Evolutionary conservation across 2,797 vertebrate genomes (phyloP).

Genomic region (Anguilla pacifica): DNA sequence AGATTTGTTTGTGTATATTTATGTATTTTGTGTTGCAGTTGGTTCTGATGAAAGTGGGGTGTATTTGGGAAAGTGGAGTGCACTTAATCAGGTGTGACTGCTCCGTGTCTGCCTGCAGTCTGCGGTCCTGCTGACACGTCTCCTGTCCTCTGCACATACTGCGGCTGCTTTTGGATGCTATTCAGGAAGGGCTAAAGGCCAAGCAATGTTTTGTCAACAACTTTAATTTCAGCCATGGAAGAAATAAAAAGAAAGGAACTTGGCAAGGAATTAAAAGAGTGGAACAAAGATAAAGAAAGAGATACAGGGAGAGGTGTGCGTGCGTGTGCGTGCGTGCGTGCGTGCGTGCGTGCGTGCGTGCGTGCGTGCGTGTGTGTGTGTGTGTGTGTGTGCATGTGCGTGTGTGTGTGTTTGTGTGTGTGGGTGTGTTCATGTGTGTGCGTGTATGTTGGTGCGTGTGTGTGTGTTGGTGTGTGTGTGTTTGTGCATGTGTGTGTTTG

Average conservation of each 20-base stretch:
- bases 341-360: background rate
- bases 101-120: background rate
- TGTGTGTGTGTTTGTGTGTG: too few relatives aligned
- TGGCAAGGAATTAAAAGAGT: slow-evolving; percentile 46
- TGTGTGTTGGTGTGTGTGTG: background rate
- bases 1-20: background rate
- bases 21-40: background rate
- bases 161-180: slow-evolving; percentile 44
- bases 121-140: too few relatives aligned
- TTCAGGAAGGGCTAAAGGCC: slow-evolving; percentile 39
- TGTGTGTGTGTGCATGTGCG: too few relatives aligned
- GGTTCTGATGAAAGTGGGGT: background rate
- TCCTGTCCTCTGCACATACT: background rate
- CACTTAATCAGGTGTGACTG: background rate
- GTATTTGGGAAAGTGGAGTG: background rate
- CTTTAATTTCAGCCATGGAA: slow-evolving; percentile 48
- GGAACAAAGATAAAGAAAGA: slow-evolving; percentile 24
- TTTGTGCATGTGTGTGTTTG: background rate
- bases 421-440: too few relatives aligned
- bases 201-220: slow-evolving; percentile 59
- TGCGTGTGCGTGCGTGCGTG: background rate
- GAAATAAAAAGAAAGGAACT: slow-evolving; percentile 33
- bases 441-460: too few relatives aligned
- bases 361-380: too few relatives aligned
- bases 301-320: background rate